A percentile compares a stretch with the other conserved stretches of the same genome.
These are phyloP conservation scores for Meandrina meandrites DNA, from an alignment of 92 coral and sea anemone genomes.

Conservation along the genomic window DNA sequence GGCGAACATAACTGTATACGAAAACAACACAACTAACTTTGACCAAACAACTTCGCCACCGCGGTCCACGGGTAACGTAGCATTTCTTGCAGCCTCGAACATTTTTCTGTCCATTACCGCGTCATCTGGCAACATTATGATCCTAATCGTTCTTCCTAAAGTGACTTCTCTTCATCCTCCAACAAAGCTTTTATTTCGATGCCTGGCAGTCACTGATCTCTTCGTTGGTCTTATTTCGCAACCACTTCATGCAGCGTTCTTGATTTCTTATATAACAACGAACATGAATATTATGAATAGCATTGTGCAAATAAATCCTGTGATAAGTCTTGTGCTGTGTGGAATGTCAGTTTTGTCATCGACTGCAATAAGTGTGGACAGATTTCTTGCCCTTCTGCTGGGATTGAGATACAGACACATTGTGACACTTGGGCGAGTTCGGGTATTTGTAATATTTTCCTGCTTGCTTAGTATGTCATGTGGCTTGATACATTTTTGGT, in stretches of 20 bases:
- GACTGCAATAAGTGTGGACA: constrained; percentile 3
- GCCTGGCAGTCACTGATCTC: background rate
- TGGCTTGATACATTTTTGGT: background rate
- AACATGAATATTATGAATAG: background rate
- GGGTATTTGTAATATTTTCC: background rate
- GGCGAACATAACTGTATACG: background rate
- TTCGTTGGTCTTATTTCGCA: background rate
- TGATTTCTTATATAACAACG: background rate
- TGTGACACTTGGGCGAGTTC: background rate
- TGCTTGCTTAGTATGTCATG: background rate
- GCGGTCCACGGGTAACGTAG: background rate
- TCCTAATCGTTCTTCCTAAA: background rate
- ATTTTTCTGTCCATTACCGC: background rate
- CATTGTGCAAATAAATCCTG: background rate
- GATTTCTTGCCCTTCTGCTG: background rate
- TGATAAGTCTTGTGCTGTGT: background rate
- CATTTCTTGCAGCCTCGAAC: background rate
- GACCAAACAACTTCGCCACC: background rate
- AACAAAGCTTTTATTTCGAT: background rate
- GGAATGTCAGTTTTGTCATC: background rate
- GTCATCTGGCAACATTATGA: background rate
- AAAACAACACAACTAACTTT: background rate
- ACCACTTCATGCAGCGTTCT: background rate
- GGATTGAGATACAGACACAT: background rate
- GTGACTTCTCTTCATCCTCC: background rate